A percentile compares a stretch with the other conserved stretches of the same genome.
phyloP scores from a whole-genome alignment of 2,888 invertebrate genomes.

The Mythimna pallens region DNA sequence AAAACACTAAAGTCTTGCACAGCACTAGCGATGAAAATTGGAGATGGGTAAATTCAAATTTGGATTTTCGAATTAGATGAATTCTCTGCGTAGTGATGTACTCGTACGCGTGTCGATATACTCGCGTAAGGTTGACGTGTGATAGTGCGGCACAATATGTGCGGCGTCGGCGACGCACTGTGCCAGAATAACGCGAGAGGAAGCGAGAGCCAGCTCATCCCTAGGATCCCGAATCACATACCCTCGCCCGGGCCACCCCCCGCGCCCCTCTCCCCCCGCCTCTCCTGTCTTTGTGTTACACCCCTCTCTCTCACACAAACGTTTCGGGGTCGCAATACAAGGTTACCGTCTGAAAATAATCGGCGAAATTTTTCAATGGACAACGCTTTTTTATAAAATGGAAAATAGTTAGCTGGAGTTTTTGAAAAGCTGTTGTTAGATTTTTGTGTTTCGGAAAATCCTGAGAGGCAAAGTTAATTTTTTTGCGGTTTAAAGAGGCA shows the following conservation, averaged over 20 bases:
- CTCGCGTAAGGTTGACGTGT: conserved; percentile 70
- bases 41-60: conserved; percentile 40
- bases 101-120: conserved; percentile 66
- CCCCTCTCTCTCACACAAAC: conserved; percentile 87
- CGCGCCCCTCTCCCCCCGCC: conserved; percentile 79
- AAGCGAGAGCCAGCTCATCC: conserved; percentile 90
- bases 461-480: background rate
- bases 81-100: conserved; percentile 65
- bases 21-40: conserved; percentile 37
- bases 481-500: background rate
- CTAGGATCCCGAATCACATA: conserved; percentile 90
- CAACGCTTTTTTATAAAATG: conserved; percentile 59
- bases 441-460: conserved; percentile 13
- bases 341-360: conserved; percentile 83
- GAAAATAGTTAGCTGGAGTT: conserved; percentile 53
- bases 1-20: conserved; percentile 52
- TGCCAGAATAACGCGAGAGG: conserved; percentile 88
- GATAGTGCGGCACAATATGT: conserved; percentile 78
- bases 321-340: conserved; percentile 80
- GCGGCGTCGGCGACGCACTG: conserved; percentile 86
- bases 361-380: conserved; percentile 71
- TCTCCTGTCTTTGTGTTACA: conserved; percentile 81
- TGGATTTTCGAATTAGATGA: conserved; percentile 62
- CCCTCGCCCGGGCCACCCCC: conserved; percentile 86
- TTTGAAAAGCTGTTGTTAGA: conserved; percentile 27